A percentile compares a stretch with the other conserved stretches of the same genome.
These are phyloP conservation scores for Bombus soroeensis DNA, from an alignment of 1,140 invertebrate species.

Conservation along the genomic window DNA sequence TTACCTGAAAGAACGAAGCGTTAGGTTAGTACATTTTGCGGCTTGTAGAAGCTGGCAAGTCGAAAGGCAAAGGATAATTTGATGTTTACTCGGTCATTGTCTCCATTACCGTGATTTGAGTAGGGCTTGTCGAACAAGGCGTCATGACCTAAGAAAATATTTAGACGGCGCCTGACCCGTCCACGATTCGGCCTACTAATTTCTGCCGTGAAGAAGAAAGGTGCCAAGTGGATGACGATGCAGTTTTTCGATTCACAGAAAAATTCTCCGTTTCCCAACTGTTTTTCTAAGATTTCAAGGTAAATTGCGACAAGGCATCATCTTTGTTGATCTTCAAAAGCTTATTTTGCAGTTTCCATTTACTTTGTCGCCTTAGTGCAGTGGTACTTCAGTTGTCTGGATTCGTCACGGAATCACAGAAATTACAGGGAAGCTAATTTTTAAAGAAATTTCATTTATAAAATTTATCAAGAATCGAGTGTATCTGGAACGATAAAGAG, in stretches of 20 bases:
- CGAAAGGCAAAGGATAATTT: conserved; percentile 62
- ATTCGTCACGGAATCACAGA: not conserved
- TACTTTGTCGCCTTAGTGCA: not conserved
- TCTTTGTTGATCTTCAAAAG: not conserved
- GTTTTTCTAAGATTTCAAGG: conserved; percentile 41
- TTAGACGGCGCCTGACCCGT: conserved; percentile 32
- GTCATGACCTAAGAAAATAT: conserved; percentile 68
- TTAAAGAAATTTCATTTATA: not conserved
- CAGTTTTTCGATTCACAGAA: not conserved
- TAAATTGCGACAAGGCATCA: conserved; percentile 42
- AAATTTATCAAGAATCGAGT: not conserved
- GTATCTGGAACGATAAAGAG: not conserved
- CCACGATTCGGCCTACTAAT: conserved; percentile 35
- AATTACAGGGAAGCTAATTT: too few species aligned
- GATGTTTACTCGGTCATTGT: conserved; percentile 64
- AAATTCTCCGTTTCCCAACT: conserved; percentile 9
- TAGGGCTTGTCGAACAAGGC: conserved; percentile 15
- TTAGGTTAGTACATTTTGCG: not conserved
- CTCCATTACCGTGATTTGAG: conserved; percentile 45
- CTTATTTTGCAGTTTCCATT: not conserved
- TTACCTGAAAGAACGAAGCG: not conserved
- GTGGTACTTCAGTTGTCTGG: not conserved
- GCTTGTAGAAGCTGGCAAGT: conserved; percentile 3
- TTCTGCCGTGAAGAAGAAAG: conserved; percentile 24
- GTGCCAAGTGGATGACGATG: conserved; percentile 27